Conservation (phyloP, 2,888 invertebrate genomes). For the Agyllia agylla region DNA sequence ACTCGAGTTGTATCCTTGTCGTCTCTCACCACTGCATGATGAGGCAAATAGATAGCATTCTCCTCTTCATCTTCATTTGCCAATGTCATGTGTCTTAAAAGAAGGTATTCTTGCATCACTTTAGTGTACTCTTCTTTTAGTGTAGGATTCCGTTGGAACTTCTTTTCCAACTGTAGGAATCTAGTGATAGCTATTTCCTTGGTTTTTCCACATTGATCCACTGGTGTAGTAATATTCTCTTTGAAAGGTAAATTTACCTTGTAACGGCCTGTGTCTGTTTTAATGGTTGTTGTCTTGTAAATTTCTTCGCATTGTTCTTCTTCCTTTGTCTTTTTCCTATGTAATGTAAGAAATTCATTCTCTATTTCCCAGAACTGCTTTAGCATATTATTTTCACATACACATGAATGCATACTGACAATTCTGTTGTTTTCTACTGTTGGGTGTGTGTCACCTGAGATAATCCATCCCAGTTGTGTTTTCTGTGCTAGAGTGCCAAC, state of each 20-base stretch:
- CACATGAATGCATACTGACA: neutral
- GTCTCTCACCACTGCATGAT: neutral
- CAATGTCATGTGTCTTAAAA: neutral
- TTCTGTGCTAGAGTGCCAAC: neutral
- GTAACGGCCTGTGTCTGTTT: neutral
- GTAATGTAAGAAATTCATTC: neutral
- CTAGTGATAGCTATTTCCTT: neutral
- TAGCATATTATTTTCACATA: constrained; percentile 14
- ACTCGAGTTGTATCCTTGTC: neutral
- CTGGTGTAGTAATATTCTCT: neutral
- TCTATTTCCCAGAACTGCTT: constrained; percentile 54
- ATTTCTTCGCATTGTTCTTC: neutral
- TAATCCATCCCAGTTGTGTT: neutral
- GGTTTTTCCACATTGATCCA: neutral
- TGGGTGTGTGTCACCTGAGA: neutral
- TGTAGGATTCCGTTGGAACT: neutral
- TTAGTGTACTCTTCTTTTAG: neutral
- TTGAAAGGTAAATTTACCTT: neutral
- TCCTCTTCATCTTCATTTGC: neutral
- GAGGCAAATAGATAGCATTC: neutral
- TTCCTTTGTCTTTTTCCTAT: neutral
- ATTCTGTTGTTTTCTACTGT: neutral
- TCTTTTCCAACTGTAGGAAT: neutral
- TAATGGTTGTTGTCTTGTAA: neutral
- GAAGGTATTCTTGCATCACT: neutral